These are phyloP conservation scores for Synanthedon formicaeformis DNA, from an alignment of 2,888 invertebrate genomes.

Conservation along the genomic window DNA sequence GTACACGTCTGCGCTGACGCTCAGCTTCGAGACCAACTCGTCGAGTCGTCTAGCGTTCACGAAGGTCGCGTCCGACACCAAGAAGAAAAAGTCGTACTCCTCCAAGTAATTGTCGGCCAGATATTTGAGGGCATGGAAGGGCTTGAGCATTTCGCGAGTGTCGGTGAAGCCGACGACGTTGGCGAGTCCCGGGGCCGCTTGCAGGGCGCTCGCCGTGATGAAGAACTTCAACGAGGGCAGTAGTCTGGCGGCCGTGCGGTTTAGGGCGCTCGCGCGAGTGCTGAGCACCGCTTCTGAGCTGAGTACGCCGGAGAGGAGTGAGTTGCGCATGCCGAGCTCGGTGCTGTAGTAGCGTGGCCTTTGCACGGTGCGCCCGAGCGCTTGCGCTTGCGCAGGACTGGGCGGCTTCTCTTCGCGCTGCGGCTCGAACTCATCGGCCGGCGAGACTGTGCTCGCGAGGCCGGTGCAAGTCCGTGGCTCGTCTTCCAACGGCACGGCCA, in stretches of 20 bases:
- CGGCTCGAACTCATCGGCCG: constrained; percentile 50
- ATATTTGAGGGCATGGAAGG: constrained; percentile 91
- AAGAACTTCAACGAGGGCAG: constrained; percentile 88
- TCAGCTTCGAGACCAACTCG: constrained; percentile 79
- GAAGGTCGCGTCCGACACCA: constrained; percentile 87
- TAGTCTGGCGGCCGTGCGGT: constrained; percentile 86
- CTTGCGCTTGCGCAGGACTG: constrained; percentile 19
- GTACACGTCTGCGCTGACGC: constrained; percentile 87
- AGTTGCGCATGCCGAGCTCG: constrained; percentile 92
- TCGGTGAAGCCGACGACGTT: constrained; percentile 91
- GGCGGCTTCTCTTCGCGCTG: constrained; percentile 39
- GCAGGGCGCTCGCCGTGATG: constrained; percentile 69
- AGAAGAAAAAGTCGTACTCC: constrained; percentile 92
- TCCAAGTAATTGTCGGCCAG: constrained; percentile 89
- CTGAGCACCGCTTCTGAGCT: constrained; percentile 80
- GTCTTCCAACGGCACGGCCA: constrained; percentile 58
- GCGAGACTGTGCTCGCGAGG: constrained; percentile 12
- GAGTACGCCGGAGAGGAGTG: constrained; percentile 88
- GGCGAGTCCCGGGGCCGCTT: constrained; percentile 47
- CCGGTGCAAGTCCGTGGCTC: constrained; percentile 12
- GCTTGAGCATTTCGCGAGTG: constrained; percentile 77
- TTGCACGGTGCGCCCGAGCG: constrained; percentile 66
- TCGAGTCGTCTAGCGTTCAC: constrained; percentile 83
- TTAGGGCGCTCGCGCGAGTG: constrained; percentile 86
- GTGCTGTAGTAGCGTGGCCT: constrained; percentile 95